Percentiles rank a stretch among this genome's conserved stretches.
phyloP scores from a whole-genome alignment of 2,888 invertebrate species.

The Yponomeuta cagnagella region DNA sequence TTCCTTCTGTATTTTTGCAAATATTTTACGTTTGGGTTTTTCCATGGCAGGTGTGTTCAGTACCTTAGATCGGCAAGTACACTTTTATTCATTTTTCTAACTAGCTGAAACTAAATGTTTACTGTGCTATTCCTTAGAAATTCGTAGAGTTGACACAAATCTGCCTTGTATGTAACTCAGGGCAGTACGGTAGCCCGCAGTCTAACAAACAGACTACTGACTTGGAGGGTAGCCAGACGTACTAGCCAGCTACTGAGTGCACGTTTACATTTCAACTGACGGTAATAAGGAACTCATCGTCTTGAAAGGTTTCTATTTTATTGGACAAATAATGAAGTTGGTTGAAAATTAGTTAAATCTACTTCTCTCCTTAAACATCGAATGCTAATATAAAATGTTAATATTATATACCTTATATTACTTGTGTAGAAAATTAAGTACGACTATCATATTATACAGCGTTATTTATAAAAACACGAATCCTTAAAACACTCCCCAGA shows the following conservation, averaged over 20 bases:
- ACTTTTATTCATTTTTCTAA: too few species aligned
- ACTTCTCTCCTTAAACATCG: too few species aligned
- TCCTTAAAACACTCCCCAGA: too few species aligned
- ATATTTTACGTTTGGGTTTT: too few species aligned
- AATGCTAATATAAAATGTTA: too few species aligned
- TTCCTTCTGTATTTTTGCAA: too few species aligned
- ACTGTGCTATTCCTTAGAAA: background rate
- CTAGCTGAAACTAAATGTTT: background rate
- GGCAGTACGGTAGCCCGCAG: background rate
- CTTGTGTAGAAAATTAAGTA: too few species aligned
- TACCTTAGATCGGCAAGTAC: too few species aligned
- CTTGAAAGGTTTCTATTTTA: background rate
- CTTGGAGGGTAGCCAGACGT: constrained; percentile 10
- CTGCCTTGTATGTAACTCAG: background rate
- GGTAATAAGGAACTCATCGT: constrained; percentile 1
- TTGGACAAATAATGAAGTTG: background rate
- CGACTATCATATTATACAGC: too few species aligned
- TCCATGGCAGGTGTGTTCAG: too few species aligned
- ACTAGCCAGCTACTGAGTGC: constrained; percentile 11
- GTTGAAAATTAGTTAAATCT: background rate
- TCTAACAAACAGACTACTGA: background rate
- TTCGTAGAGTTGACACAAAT: background rate
- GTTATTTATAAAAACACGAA: too few species aligned
- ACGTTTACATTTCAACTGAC: constrained; percentile 6
- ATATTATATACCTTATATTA: too few species aligned